These are phyloP conservation scores for Eilema depressum DNA, from an alignment of 2,888 invertebrate species.

Conservation along the genomic window DNA sequence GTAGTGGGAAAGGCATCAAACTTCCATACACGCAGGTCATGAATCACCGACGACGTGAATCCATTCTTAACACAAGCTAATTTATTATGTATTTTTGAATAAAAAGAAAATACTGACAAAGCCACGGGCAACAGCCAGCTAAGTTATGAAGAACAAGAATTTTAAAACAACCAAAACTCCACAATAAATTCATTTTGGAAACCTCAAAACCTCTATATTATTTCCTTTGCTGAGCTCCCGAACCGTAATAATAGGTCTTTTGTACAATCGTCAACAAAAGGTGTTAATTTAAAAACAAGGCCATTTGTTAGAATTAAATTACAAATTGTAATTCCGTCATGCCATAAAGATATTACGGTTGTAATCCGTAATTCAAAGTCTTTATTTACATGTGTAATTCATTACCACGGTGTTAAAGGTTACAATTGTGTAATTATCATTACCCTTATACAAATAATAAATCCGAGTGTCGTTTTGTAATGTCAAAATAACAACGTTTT, in stretches of 20 bases:
- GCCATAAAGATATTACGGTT: conserved; percentile 9
- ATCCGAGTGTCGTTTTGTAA: too few relatives aligned
- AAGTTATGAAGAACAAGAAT: neutral
- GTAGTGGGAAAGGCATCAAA: too few relatives aligned
- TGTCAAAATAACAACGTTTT: too few relatives aligned
- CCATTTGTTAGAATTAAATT: conserved; percentile 17
- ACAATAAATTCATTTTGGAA: neutral
- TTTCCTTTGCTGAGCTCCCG: neutral
- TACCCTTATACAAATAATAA: neutral
- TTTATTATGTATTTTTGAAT: too few relatives aligned
- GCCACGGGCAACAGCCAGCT: too few relatives aligned
- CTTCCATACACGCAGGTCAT: too few relatives aligned
- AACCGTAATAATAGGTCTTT: conserved; percentile 10
- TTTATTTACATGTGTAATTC: conserved; percentile 16
- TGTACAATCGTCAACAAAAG: conserved; percentile 20
- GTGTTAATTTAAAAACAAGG: conserved; percentile 26
- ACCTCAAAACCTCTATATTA: neutral
- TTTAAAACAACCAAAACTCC: neutral
- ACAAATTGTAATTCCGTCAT: conserved; percentile 14
- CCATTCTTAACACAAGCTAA: too few relatives aligned
- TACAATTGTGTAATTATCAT: neutral
- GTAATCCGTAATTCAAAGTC: conserved; percentile 11
- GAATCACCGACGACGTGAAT: too few relatives aligned
- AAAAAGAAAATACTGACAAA: too few relatives aligned
- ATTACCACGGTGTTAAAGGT: conserved; percentile 7